Evolutionary conservation across 2,113 vertebrate species (phyloP), one percentile per base, ranked within the genome.

Genomic region (Coptodon bakossiorum): DNA sequence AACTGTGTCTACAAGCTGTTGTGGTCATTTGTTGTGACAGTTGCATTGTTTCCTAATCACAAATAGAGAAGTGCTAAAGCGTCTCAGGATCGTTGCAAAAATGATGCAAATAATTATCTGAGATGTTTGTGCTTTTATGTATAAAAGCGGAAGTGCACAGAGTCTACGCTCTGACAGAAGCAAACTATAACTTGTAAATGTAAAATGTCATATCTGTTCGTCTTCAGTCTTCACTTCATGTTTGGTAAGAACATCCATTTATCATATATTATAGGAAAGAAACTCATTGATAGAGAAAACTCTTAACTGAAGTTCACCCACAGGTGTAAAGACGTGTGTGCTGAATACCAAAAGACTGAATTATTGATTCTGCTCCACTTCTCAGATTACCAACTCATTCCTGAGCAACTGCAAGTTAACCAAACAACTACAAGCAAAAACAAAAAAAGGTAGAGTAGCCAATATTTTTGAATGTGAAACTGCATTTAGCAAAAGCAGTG

Each of bases 91-190:
- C 4, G 9, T 45, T 76, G 40, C 1, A 76, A 9, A 27, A 73
- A 2, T 17, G 40, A 48, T 29, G 40, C 24, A 29, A 12, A 29
- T 76, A 17, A 76, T 48, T 48, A 29, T 48, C 71, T 76, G 9
- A 48, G 24, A 45, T 45, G 7, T 24, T 73, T 12, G 12, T 73
- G 12, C 22, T 45, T 16, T 27, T 22, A 68, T 68, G 34, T 68
- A 40, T 40, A 43, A 71, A 71, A 43, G 7, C 3, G 0, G 36
- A 71, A 71, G n/a, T 27, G 38, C 38, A 14, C 66, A 16, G 38
- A 43, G 66, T 14, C 38, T 0, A 1, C 2, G 9, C 0, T 73
- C 40, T 73, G 2, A 45, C 13, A 48, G 9, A 73, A 9, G 2
- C 36, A 43, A 71, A 24, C 66, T 40, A 0, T 14, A 24, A 40